phyloP scores from a whole-genome alignment of 2,888 invertebrate genomes.

The Cryptus armator region DNA sequence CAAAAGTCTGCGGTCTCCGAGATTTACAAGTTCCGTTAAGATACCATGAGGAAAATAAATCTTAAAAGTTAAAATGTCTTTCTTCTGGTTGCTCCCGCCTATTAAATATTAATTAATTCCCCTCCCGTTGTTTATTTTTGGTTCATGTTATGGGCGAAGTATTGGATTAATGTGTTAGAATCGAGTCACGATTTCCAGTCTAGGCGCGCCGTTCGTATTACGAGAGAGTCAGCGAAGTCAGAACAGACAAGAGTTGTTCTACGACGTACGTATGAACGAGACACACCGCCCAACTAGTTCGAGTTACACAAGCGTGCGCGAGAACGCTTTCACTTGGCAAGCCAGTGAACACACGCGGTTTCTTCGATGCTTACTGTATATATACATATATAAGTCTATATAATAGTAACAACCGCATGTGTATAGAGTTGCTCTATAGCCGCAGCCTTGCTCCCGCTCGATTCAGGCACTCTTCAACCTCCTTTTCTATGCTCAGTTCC shows the following conservation, averaged over 20 bases:
- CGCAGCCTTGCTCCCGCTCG: constrained; percentile 39
- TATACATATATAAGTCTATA: constrained; percentile 2
- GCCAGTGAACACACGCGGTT: constrained; percentile 32
- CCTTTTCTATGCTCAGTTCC: constrained; percentile 36
- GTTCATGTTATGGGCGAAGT: not conserved
- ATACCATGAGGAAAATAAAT: not conserved
- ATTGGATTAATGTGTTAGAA: constrained; percentile 10
- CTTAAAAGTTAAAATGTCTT: not conserved
- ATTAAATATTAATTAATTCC: not conserved
- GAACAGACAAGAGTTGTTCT: constrained; percentile 33
- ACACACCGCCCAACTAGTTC: constrained; percentile 59
- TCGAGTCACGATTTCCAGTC: constrained; percentile 15
- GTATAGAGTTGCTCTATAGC: constrained; percentile 16
- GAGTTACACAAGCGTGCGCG: constrained; percentile 70
- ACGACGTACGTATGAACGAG: constrained; percentile 51
- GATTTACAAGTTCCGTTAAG: not conserved
- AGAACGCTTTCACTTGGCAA: constrained; percentile 74
- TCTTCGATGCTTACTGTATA: constrained; percentile 22
- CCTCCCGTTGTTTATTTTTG: not conserved
- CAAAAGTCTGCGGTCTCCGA: not conserved
- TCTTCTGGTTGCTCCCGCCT: not conserved
- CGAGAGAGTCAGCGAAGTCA: constrained; percentile 27
- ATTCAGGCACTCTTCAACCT: constrained; percentile 43
- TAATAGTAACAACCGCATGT: not conserved
- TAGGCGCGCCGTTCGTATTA: constrained; percentile 57